Evolutionary conservation across 2,113 vertebrate species (phyloP), one percentile per base, ranked within the genome.

Genomic region (Syngnathus scovelli): DNA sequence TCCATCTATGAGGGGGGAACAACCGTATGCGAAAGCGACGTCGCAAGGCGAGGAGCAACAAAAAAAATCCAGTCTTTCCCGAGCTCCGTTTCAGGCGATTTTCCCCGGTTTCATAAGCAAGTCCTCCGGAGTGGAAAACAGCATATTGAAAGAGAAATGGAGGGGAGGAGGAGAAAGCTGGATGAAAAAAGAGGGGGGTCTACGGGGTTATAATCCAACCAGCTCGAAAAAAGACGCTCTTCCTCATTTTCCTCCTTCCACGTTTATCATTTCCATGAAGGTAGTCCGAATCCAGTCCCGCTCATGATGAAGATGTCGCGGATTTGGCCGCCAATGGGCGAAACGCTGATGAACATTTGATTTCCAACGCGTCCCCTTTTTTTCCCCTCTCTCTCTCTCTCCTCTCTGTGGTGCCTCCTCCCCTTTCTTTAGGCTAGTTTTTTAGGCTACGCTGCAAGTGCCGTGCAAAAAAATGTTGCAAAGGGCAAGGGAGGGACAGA

Each of bases 71-170:
- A 77, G 79, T 84, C 78, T 80, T 77, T 81, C 78, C 79, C 74
- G 79, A 78, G 84, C 76, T 86, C 85, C 81, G 75, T 85, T 82
- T 89, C 78, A 87, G 78, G 85, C 86, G 85, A 90, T 92, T 92
- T 89, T 84, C 83, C 84, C 85, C 83, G 82, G 83, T 89, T 88
- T 91, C 85, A 90, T 86, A 88, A 86, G 83, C 86, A 86, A 89
- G 88, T 88, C 89, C 82, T 86, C 84, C 86, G 80, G 87, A 89
- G 84, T 87, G 87, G 83, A 90, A 91, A 89, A 91, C 82, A 89
- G 89, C 90, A 91, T 90, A 91, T 91, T 90, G 82, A 85, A 88
- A 87, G 86, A 88, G 91, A 89, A 90, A 91, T 87, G 89, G 90
- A 90, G 91, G 89, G 87, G 87, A 87, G 87, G 89, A 89, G 89